Base-by-base conservation (phyloP, 1,140 invertebrate species). In the Pseudoatta argentina region DNA sequence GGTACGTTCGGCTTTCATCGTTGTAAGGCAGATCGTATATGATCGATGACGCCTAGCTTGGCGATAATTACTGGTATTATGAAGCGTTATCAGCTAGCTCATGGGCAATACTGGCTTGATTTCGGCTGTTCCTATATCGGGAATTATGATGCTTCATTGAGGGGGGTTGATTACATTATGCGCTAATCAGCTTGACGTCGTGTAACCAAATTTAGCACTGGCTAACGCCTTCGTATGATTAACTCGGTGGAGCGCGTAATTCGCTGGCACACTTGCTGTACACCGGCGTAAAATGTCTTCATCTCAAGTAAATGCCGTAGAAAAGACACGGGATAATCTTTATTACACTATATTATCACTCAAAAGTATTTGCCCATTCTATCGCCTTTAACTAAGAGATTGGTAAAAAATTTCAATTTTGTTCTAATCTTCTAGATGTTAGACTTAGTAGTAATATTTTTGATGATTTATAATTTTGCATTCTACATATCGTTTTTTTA, bases 71-170 rank as follows among this genome's bases (percentile, higher is more conserved):
- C 87, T 83, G 85, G 91, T 76, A 91, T 92, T 92, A 91, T 91
- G 85, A 87, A 85, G 69, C 86, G 86, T 85, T 91, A 92, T 91
- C 90, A 78, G 75, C 78, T 81, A 63, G 81, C 63, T 79, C 76
- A 87, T 64, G 69, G 76, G 87, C 88, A 87, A 89, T 91, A 89
- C 91, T 89, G 88, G 87, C 86, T 67, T 83, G 69, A 61, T 88
- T 88, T 85, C 69, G 78, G 71, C 51, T 79, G 85, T 83, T 81
- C 78, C 61, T 85, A 78, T 79, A 88, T 79, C 85, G 51, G 81
- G 85, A 90, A 91, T 91, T 92, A 92, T 90, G 91, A 90, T 64
- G 91, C 89, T 88, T 88, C 88, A 89, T 91, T 92, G 89, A 92
- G 89, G 88, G 79, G 79, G 48, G 69, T 75, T 83, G 79, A 83